phyloP scores from a whole-genome alignment of 1,140 invertebrate genomes.

The Chlorops oryzae region DNA sequence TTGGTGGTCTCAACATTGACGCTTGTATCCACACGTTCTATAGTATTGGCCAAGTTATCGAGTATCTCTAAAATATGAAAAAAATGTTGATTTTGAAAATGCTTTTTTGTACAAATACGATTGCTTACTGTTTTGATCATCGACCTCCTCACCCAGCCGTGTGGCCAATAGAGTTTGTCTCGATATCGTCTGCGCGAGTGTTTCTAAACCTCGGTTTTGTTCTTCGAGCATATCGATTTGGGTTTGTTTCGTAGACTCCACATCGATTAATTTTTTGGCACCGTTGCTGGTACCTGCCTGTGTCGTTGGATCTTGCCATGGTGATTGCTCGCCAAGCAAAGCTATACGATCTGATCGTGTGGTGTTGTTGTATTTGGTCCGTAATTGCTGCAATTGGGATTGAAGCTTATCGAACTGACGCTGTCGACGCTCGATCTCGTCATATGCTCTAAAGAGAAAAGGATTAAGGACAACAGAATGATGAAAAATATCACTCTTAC shows the following conservation, averaged over 20 bases:
- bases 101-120: not conserved
- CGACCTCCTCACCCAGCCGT: slow-evolving; percentile 69
- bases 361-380: slow-evolving; percentile 38
- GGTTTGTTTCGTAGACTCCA: slow-evolving; percentile 30
- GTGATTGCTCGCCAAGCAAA: slow-evolving; percentile 1
- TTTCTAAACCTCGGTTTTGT: slow-evolving; percentile 72
- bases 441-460: slow-evolving; percentile 49
- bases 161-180: slow-evolving; percentile 71
- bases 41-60: slow-evolving; percentile 68
- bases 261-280: slow-evolving; percentile 8
- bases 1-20: slow-evolving; percentile 62
- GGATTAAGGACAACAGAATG: not conserved
- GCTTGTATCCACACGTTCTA: slow-evolving; percentile 63
- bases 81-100: not conserved
- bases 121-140: slow-evolving; percentile 68
- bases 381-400: slow-evolving; percentile 55
- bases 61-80: slow-evolving; percentile 61
- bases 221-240: slow-evolving; percentile 53
- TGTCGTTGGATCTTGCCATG: slow-evolving; percentile 5
- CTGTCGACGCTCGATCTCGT: slow-evolving; percentile 57
- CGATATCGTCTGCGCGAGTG: slow-evolving; percentile 66
- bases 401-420: slow-evolving; percentile 55
- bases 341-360: slow-evolving; percentile 4
- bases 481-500: slow-evolving; percentile 7
- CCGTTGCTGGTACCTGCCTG: not conserved